These are phyloP conservation scores for Hippolais icterina DNA, from an alignment of 2,113 vertebrate genomes.

Conservation along the genomic window DNA sequence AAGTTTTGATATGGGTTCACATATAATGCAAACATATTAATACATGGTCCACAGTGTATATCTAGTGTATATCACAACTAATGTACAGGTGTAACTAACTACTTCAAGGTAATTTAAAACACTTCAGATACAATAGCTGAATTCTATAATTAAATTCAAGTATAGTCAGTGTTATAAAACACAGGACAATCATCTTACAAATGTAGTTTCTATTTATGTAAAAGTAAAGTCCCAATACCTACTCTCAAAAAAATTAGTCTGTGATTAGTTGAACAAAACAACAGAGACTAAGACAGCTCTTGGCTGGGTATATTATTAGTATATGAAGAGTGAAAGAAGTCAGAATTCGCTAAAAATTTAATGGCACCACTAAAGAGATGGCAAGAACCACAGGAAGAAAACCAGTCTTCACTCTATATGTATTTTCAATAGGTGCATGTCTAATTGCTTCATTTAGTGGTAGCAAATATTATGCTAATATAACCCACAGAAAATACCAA, in stretches of 20 bases:
- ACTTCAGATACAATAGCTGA: neutral
- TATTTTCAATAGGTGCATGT: neutral
- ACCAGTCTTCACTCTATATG: neutral
- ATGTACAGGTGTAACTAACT: neutral
- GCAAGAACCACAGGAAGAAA: neutral
- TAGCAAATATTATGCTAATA: neutral
- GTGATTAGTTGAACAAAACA: neutral
- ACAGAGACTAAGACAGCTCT: neutral
- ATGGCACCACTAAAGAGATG: neutral
- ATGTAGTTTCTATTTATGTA: neutral
- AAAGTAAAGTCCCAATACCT: neutral
- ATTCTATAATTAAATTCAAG: neutral
- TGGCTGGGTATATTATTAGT: neutral
- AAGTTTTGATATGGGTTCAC: neutral
- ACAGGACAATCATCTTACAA: neutral
- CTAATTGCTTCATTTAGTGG: neutral
- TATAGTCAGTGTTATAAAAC: neutral
- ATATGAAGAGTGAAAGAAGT: neutral
- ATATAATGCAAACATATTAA: neutral
- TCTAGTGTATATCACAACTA: neutral
- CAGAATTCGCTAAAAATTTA: neutral
- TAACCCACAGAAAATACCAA: neutral
- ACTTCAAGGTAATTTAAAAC: neutral
- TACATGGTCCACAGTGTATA: neutral
- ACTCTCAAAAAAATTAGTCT: neutral